Conservation (phyloP, 1,140 invertebrate species). For the Drosophila kanapiae region DNA sequence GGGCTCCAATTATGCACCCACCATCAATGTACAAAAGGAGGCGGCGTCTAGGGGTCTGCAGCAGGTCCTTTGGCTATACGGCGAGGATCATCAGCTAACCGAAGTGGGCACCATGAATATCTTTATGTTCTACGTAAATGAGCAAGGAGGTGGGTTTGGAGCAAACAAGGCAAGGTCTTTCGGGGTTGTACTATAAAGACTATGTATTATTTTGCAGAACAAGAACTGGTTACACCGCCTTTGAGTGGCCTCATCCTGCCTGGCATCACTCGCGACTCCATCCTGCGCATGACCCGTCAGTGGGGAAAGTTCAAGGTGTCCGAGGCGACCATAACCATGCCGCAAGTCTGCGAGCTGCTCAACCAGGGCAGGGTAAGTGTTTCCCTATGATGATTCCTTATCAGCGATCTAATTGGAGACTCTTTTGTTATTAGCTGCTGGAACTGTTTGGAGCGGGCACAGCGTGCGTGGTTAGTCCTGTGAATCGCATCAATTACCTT, state of each 20-base stretch:
- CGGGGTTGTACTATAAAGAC: too few relatives aligned
- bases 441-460: slow-evolving; percentile 98
- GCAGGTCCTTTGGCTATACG: slow-evolving; percentile 99
- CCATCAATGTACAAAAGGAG: slow-evolving; percentile 92
- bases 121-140: slow-evolving; percentile 95
- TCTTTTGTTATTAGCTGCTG: slow-evolving; percentile 89
- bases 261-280: slow-evolving; percentile 95
- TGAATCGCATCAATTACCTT: slow-evolving; percentile 92
- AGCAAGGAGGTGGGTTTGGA: slow-evolving; percentile 92
- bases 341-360: slow-evolving; percentile 90
- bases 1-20: slow-evolving; percentile 97
- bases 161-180: neutral
- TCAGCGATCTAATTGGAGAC: neutral
- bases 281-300: slow-evolving; percentile 92
- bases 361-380: slow-evolving; percentile 93
- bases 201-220: slow-evolving; percentile 88
- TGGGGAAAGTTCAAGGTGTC: slow-evolving; percentile 96
- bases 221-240: slow-evolving; percentile 97
- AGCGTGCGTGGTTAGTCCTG: slow-evolving; percentile 96
- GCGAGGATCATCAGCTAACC: slow-evolving; percentile 96
- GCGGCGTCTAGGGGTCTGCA: slow-evolving; percentile 94
- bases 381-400: rapidly evolving
- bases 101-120: slow-evolving; percentile 99
- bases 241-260: slow-evolving; percentile 96
- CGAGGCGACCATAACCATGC: slow-evolving; percentile 95